Evolutionary conservation across 2,113 vertebrate species (phyloP), one percentile per base, ranked within the genome.

Genomic region (Cyphomyrus plagiostoma): DNA sequence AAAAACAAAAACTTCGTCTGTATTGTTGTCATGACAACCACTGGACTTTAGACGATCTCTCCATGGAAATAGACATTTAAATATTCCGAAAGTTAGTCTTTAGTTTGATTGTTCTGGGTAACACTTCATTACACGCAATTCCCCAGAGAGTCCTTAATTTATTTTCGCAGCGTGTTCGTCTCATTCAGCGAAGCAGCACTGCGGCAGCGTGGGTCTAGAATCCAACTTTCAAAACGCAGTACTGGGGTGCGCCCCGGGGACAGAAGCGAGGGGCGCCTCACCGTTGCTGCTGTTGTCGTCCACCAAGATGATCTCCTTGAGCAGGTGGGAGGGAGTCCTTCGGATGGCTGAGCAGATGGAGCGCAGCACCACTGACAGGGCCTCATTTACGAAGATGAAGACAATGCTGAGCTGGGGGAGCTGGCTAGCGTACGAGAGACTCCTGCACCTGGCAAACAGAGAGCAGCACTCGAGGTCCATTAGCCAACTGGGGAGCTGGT

Each of bases 371-470:
- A 99, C 98, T 0, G 98, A 99, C 42, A 99, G 95, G 0, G 98
- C 98, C 93, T 99, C 98, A 0, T 99, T 99, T 66, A 99, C 98
- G 30, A 99, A 99, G 88, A 99, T 99, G 94, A 99, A 99, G 58
- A 98, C 97, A 1, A 99, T 95, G 95, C 98, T 98, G 93, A 99
- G 96, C 94, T 99, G 97, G 0, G 98, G 98, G 82, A 99, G 98
- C 48, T 96, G 96, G 83, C 96, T 93, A 0, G 97, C 96, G 93
- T 98, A 99, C 0, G 97, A 97, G 50, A 97, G 96, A 94, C 99
- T 99, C 90, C 95, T 97, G 95, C 98, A 99, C 94, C 98, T 99
- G 91, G 66, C 88, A 92, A 62, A 92, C 90, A 80, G 88, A 87
- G 42, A 58, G 39, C 39, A 88, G 42, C 5, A 26, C 39, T 46